Conservation (phyloP, 2,797 vertebrate species). For the Gymnothorax reevesii region DNA sequence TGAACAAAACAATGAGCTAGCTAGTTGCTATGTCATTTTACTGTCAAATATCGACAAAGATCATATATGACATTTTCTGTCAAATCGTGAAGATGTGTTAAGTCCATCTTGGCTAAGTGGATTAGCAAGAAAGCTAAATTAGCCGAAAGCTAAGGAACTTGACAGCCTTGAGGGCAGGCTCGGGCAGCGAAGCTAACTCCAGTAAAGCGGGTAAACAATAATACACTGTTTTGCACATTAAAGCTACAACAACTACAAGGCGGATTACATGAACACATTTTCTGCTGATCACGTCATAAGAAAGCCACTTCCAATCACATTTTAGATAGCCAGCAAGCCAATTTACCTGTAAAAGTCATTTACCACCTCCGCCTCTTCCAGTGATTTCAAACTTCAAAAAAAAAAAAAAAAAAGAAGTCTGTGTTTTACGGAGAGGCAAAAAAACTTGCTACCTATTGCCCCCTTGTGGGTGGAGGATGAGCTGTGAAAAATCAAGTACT, state of each 20-base stretch:
- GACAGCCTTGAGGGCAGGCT: not conserved
- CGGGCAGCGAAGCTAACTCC: not conserved
- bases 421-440: too few species aligned
- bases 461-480: slow-evolving; percentile 1
- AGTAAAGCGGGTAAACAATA: not conserved
- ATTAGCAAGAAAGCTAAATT: not conserved
- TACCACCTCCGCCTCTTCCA: not conserved
- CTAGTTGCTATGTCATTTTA: not conserved
- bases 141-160: slow-evolving; percentile 21
- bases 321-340: not conserved
- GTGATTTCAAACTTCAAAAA: slow-evolving; percentile 10
- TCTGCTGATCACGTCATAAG: not conserved
- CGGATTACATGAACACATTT: not conserved
- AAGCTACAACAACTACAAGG: not conserved
- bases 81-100: not conserved
- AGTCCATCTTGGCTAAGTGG: too few species aligned
- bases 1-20: not conserved
- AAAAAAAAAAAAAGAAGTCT: not conserved
- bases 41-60: not conserved
- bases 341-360: not conserved
- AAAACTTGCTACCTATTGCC: not conserved
- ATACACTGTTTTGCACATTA: too few species aligned
- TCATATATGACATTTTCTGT: not conserved
- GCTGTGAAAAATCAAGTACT: not conserved
- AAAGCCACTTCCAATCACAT: not conserved